Evolutionary conservation across 1,140 invertebrate species (phyloP).

Genomic region (Sipha flava): DNA sequence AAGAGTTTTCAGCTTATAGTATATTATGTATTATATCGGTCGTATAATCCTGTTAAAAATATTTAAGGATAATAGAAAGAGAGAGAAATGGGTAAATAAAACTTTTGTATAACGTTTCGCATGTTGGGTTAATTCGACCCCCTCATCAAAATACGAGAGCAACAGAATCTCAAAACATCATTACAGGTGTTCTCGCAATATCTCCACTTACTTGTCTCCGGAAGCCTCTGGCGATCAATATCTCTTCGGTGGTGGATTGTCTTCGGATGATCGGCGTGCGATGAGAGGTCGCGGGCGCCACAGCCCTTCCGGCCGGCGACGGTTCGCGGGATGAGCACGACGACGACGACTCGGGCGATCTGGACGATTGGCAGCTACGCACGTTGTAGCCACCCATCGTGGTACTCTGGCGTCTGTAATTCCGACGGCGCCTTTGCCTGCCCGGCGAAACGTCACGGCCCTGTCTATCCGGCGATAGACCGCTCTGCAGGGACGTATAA

Average conservation of each 20-base stretch:
- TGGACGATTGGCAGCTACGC: constrained; percentile 43
- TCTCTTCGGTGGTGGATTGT: constrained; percentile 85
- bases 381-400: constrained; percentile 52
- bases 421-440: constrained; percentile 51
- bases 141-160: no score
- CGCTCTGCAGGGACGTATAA: constrained; percentile 38
- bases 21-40: no score
- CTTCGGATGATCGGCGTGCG: constrained; percentile 61
- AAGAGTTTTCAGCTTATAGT: no score
- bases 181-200: no score
- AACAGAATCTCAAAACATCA: no score
- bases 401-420: constrained; percentile 68
- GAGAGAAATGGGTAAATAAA: no score
- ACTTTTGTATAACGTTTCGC: no score
- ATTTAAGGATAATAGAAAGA: no score
- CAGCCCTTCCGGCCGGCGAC: constrained; percentile 45
- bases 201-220: constrained; percentile 52
- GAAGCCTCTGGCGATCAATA: constrained; percentile 79
- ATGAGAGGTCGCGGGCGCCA: constrained; percentile 38
- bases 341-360: constrained; percentile 61
- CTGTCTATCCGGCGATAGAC: constrained; percentile 65
- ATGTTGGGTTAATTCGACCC: no score
- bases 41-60: no score
- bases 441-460: constrained; percentile 45
- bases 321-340: constrained; percentile 59